Evolutionary conservation across 2,797 vertebrate species (phyloP).

Genomic region (Ibycter americanus): DNA sequence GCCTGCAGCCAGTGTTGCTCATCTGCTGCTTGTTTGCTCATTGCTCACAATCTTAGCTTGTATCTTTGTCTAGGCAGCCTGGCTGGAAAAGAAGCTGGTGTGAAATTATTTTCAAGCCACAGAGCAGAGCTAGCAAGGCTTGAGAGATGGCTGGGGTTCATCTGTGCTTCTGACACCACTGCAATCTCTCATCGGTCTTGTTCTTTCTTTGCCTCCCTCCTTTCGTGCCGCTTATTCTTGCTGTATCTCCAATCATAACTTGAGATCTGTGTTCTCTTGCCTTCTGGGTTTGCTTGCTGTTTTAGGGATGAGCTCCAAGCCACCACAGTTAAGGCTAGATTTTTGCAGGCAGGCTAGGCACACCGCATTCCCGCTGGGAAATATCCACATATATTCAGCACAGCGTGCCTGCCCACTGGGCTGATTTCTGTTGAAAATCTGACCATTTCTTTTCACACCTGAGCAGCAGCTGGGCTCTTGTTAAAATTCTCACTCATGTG

Average conservation of each 20-base stretch:
- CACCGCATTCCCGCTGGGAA: accelerated
- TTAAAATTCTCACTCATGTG: background rate
- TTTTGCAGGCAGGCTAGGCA: background rate
- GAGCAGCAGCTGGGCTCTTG: background rate
- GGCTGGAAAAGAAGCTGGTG: background rate
- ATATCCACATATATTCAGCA: accelerated
- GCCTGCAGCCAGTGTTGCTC: background rate
- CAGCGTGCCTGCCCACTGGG: background rate
- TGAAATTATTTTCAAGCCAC: background rate
- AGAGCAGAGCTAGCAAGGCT: background rate
- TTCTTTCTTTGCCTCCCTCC: background rate
- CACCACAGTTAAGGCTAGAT: background rate
- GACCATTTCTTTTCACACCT: background rate
- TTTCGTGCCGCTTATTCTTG: accelerated
- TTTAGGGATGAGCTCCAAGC: background rate
- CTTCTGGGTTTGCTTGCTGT: background rate
- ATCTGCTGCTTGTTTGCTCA: conserved; percentile 3
- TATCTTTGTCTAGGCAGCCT: background rate
- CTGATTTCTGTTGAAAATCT: background rate
- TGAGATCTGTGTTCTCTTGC: background rate
- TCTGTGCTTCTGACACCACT: background rate
- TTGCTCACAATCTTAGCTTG: background rate
- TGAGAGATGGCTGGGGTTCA: background rate
- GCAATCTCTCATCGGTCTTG: background rate
- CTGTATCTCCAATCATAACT: background rate